phyloP scores from a whole-genome alignment of 92 coral and sea anemone species.

The Siderastrea siderea region DNA sequence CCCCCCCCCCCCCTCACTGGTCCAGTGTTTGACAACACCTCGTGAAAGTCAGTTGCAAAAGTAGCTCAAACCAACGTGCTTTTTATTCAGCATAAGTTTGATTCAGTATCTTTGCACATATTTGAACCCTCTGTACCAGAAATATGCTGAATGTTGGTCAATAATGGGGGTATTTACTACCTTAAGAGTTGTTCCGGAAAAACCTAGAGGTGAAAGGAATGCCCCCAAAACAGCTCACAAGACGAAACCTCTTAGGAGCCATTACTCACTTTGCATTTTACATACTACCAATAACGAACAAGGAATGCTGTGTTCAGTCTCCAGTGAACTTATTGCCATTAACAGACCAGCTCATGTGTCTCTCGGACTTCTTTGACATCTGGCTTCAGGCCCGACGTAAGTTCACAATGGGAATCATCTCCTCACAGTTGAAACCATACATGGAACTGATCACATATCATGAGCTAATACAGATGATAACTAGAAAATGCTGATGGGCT shows the following conservation, averaged over 20 bases:
- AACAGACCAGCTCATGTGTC: neutral
- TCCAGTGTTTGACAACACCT: neutral
- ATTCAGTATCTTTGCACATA: too few relatives aligned
- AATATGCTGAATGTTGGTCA: too few relatives aligned
- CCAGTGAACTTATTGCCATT: neutral
- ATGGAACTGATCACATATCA: constrained; percentile 3
- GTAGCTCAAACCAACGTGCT: neutral
- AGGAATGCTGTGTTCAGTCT: neutral
- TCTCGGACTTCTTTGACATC: constrained; percentile 11
- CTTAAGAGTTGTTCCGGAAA: too few relatives aligned
- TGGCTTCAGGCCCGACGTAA: constrained; percentile 39
- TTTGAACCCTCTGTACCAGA: too few relatives aligned
- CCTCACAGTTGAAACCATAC: neutral
- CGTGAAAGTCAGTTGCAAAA: neutral
- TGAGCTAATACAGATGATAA: constrained; percentile 1
- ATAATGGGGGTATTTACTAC: too few relatives aligned
- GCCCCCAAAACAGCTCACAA: neutral
- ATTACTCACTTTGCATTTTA: neutral
- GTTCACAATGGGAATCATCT: constrained; percentile 10
- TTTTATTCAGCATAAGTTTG: too few relatives aligned
- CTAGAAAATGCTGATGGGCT: constrained; percentile 26
- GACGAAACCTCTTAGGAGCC: neutral
- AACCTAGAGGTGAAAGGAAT: neutral
- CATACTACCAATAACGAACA: neutral
- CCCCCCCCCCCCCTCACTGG: neutral